Base-by-base conservation (phyloP, 2,797 vertebrate species). In the Amphiprion clarkii region DNA sequence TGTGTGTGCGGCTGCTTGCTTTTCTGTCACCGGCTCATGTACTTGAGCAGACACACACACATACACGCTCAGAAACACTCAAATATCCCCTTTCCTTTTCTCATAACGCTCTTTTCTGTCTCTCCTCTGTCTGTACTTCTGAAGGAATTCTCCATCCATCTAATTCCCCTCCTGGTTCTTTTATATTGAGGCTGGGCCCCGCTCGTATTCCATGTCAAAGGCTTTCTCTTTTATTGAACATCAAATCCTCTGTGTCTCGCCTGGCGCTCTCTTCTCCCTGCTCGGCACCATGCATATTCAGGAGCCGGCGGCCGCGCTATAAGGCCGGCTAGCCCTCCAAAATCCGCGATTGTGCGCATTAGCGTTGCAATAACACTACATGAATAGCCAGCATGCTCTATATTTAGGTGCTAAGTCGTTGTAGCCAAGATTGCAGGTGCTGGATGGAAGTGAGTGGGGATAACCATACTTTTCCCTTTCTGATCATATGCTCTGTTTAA, bases 141-240 rank as follows among this genome's bases (percentile, higher is more conserved):
- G 89, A 95, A 88, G 90, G 92, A 95, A 94, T 92, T 92, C 91
- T 94, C 91, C 92, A 93, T 92, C 92, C 91, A 91, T 93, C 91
- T 94, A 94, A 94, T 94, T 94, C 93, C 91, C 89, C 91, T 91
- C 90, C 92, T 94, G 90, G 89, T 92, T 95, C 93, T 94, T 93
- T 95, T 91, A 95, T 95, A 95, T 94, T 90, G 93, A 94, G 91
- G 91, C 91, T 90, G 90, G 92, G 91, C 92, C 90, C 85, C 74
- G 83, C 92, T 94, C 92, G 89, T 92, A 93, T 93, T 93, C 93
- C 90, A 94, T 95, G 94, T 95, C 95, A 95, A 95, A 95, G 94
- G 93, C 88, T 93, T 92, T 93, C 86, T 94, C 84, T 94, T 93
- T 95, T 94, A 95, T 95, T 95, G 94, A 94, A 95, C 93, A 94